phyloP scores from a whole-genome alignment of 2,113 vertebrate species.

The Hiodon alosoides region DNA sequence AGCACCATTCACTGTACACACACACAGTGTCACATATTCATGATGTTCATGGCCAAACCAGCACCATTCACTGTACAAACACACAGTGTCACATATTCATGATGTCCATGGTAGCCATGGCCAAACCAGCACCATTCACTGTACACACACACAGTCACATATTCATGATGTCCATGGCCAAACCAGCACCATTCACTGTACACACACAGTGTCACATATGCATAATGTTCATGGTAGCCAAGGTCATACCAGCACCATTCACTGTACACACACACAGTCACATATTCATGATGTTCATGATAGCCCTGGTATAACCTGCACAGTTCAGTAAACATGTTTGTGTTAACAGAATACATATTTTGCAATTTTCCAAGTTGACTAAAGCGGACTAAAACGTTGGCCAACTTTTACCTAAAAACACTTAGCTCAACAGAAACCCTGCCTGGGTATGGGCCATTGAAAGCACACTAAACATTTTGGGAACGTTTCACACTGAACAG shows the following conservation, averaged over 20 bases:
- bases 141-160: not conserved
- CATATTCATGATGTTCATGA: not conserved
- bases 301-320: no score
- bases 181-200: slow-evolving; percentile 94
- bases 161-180: slow-evolving; percentile 90
- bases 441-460: no score
- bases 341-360: no score
- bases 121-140: no score
- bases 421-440: no score
- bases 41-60: slow-evolving; percentile 99
- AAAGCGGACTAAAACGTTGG: no score
- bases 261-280: not conserved
- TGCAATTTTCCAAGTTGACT: no score
- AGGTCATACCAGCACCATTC: no score
- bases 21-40: slow-evolving; percentile 56
- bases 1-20: slow-evolving; percentile 83
- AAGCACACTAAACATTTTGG: no score
- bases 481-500: no score
- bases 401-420: no score
- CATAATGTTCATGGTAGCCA: not conserved
- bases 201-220: not conserved
- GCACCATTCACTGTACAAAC: slow-evolving; percentile 83
- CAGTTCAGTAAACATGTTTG: no score
- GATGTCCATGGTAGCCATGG: slow-evolving; percentile 99
- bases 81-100: slow-evolving; percentile 62